These are phyloP conservation scores for Heliornis fulica DNA, from an alignment of 2,113 vertebrate species.

Conservation along the genomic window DNA sequence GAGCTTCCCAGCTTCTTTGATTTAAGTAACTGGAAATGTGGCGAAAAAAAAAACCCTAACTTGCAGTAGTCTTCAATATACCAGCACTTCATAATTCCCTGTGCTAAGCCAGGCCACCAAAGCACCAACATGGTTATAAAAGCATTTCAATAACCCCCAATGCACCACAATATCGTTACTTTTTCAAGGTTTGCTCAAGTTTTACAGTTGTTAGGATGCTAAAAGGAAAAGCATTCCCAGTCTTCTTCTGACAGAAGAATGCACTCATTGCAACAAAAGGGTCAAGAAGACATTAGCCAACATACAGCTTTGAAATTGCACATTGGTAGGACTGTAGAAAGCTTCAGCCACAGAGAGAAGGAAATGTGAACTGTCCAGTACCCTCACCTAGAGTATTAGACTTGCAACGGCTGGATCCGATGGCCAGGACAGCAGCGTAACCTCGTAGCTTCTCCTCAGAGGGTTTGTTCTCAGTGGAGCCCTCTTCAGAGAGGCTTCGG, in stretches of 20 bases:
- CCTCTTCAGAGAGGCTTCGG: slow-evolving; percentile 90
- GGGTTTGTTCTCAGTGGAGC: slow-evolving; percentile 78
- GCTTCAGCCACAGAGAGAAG: neutral
- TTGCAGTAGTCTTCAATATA: neutral
- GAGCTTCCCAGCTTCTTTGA: neutral
- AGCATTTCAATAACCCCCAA: neutral
- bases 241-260: neutral
- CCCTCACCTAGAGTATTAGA: slow-evolving; percentile 87
- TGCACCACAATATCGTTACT: neutral
- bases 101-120: neutral
- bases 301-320: neutral
- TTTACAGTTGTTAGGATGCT: neutral
- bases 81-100: neutral
- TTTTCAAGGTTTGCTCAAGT: neutral
- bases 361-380: neutral
- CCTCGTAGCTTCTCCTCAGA: slow-evolving; percentile 89
- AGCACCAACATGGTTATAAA: neutral
- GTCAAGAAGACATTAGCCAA: neutral
- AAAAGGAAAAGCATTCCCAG: neutral
- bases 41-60: neutral
- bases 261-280: accelerated
- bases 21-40: neutral
- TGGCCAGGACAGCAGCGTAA: slow-evolving; percentile 90
- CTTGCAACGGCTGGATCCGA: slow-evolving; percentile 93
- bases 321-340: neutral